These are phyloP conservation scores for Sus cebifrons DNA, from an alignment of 2,797 vertebrate species.

Conservation along the genomic window DNA sequence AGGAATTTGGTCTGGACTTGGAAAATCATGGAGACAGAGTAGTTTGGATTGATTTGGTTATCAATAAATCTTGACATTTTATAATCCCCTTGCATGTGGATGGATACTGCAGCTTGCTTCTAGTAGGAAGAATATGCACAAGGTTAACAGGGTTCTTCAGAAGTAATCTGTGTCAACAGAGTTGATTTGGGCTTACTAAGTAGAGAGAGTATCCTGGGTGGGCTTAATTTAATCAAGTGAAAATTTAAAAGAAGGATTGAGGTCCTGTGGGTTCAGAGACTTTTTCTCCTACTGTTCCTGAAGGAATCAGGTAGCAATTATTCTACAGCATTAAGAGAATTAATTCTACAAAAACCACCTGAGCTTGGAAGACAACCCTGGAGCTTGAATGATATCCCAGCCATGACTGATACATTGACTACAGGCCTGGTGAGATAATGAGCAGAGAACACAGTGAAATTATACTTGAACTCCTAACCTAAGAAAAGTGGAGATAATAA, in stretches of 20 bases:
- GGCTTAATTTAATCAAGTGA: not conserved
- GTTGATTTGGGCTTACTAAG: not conserved
- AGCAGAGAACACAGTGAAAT: not conserved
- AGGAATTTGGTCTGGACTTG: not conserved
- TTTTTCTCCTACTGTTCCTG: not conserved
- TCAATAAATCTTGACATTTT: not conserved
- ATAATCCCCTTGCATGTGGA: not conserved
- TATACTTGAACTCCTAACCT: not conserved
- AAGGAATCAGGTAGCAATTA: not conserved
- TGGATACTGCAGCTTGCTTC: not conserved
- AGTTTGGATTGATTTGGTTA: not conserved
- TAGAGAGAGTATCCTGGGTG: not conserved
- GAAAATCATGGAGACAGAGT: not conserved
- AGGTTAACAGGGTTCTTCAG: not conserved
- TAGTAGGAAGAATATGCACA: not conserved
- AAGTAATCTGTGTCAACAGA: not conserved
- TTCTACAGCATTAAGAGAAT: not conserved
- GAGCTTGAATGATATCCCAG: not conserved
- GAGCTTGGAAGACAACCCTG: not conserved
- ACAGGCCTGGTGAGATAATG: not conserved
- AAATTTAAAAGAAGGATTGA: not conserved
- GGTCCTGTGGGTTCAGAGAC: not conserved
- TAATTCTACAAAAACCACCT: not conserved
- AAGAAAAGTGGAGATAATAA: not conserved
- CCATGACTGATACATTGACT: not conserved